Percentiles rank a stretch among this genome's conserved stretches.
phyloP scores from a whole-genome alignment of 2,888 invertebrate species.

The Dicyrtoma fusca region DNA sequence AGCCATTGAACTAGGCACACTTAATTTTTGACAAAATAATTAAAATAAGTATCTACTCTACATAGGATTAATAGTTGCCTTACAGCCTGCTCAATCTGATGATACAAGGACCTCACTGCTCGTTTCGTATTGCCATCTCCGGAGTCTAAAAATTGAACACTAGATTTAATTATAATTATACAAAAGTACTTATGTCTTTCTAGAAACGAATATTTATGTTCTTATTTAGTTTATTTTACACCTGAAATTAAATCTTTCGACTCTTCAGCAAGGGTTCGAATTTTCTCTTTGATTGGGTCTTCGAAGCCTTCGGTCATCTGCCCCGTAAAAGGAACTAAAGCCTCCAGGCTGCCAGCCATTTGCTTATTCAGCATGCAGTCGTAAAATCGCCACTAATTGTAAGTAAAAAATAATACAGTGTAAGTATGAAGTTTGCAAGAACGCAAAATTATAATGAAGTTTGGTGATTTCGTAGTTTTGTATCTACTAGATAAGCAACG shows the following conservation, averaged over 20 bases:
- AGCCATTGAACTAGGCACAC: neutral
- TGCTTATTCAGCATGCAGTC: neutral
- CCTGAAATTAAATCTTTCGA: neutral
- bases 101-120: neutral
- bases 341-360: neutral
- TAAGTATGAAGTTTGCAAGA: neutral
- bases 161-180: no score
- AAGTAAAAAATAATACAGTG: neutral
- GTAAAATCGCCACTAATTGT: neutral
- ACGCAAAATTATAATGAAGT: no score
- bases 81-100: conserved; percentile 13
- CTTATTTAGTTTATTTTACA: no score
- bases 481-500: neutral
- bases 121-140: neutral
- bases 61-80: neutral
- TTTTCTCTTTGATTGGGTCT: neutral
- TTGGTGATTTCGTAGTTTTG: no score
- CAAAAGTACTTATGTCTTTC: no score
- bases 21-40: neutral
- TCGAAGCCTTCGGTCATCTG: neutral
- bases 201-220: no score
- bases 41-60: neutral
- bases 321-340: neutral
- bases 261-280: neutral
- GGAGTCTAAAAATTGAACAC: no score